A percentile compares a stretch with the other conserved stretches of the same genome.
Conservation (phyloP, 2,888 invertebrate species). For the Bibio marci region DNA sequence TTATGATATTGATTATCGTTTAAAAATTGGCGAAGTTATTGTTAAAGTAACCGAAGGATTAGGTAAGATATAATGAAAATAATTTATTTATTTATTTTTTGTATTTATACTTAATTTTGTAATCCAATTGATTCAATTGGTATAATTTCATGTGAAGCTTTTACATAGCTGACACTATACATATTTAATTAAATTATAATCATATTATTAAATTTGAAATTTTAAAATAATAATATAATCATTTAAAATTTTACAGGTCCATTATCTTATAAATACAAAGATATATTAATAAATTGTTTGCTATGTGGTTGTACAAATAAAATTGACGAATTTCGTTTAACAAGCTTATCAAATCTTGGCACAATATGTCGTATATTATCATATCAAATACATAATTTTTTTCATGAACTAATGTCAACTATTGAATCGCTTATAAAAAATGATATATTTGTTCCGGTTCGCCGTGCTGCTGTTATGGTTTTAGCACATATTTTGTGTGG, state of each 20-base stretch:
- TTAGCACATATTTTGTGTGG: slow-evolving; percentile 23
- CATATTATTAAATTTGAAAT: neutral
- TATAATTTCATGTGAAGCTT: neutral
- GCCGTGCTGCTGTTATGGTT: slow-evolving; percentile 24
- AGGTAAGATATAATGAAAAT: slow-evolving; percentile 14
- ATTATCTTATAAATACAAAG: slow-evolving; percentile 23
- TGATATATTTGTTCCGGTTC: slow-evolving; percentile 23
- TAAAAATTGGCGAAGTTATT: slow-evolving; percentile 26
- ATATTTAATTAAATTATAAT: neutral
- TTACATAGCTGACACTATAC: neutral
- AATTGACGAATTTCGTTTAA: slow-evolving; percentile 23
- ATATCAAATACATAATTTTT: slow-evolving; percentile 25
- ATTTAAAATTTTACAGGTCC: slow-evolving; percentile 21
- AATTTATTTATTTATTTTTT: neutral
- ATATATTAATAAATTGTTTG: slow-evolving; percentile 21
- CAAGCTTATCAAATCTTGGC: slow-evolving; percentile 25
- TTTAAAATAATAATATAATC: no score
- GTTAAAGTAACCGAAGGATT: slow-evolving; percentile 22
- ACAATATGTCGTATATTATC: slow-evolving; percentile 22
- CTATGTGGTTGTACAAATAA: slow-evolving; percentile 20
- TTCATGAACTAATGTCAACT: slow-evolving; percentile 21
- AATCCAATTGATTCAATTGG: neutral
- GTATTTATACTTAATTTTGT: neutral
- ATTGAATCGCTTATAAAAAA: slow-evolving; percentile 19
- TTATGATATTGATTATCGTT: slow-evolving; percentile 19